phyloP scores from a whole-genome alignment of 2,797 vertebrate species.

The Rhinophrynus dorsalis region DNA sequence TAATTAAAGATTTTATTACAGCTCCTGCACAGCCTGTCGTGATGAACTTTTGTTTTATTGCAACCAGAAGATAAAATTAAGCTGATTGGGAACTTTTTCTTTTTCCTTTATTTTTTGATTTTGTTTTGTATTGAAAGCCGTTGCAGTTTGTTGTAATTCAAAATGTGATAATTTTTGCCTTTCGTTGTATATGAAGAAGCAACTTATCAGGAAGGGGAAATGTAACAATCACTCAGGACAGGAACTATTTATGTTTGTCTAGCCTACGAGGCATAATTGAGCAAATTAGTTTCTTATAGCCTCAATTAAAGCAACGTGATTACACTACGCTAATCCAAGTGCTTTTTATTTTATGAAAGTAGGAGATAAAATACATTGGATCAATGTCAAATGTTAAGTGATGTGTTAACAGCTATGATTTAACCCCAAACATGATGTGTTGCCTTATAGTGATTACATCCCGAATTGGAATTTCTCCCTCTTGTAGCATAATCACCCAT shows the following conservation, averaged over 20 bases:
- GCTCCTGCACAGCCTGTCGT: neutral
- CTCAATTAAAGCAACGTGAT: conserved; percentile 22
- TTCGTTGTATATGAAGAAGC: neutral
- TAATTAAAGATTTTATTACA: conserved; percentile 2
- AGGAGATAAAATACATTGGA: conserved; percentile 10
- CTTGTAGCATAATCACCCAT: conserved; percentile 6
- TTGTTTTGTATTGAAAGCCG: neutral
- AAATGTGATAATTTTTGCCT: neutral
- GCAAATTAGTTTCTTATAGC: conserved; percentile 36
- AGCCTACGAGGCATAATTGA: conserved; percentile 22
- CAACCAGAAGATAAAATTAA: neutral
- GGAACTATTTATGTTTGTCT: conserved; percentile 30
- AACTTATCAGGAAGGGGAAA: neutral
- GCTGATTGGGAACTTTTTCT: neutral
- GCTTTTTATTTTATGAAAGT: conserved; percentile 8
- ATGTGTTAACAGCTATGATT: neutral
- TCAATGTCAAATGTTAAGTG: conserved; percentile 14
- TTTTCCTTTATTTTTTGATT: neutral
- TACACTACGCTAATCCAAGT: conserved; percentile 20
- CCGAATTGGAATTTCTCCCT: neutral
- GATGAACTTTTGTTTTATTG: neutral
- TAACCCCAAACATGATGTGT: neutral
- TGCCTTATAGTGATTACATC: conserved; percentile 20
- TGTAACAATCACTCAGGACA: conserved; percentile 5
- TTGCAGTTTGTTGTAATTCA: neutral